Evolutionary conservation across 2,797 vertebrate species (phyloP).

Genomic region (Enteromius argenteus): DNA sequence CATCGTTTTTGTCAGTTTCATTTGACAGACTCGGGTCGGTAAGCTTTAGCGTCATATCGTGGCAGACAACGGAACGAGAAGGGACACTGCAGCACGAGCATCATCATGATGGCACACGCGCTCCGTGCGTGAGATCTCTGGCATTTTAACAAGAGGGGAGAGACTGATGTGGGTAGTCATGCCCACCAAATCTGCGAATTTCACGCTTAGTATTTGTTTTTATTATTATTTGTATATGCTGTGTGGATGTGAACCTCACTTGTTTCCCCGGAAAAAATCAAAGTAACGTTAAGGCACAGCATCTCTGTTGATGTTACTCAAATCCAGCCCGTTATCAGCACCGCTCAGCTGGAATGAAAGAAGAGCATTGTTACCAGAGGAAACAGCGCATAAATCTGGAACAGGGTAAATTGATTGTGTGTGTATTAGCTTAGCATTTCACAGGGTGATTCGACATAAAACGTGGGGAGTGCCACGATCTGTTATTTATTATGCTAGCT

Average conservation of each 20-base stretch:
- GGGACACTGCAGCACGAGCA: conserved; percentile 24
- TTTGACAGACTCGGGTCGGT: neutral
- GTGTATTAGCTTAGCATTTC: conserved; percentile 33
- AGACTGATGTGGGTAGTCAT: conserved; percentile 8
- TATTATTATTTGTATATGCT: conserved; percentile 8
- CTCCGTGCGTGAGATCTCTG: neutral
- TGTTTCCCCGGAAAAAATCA: conserved; percentile 22
- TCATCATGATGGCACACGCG: conserved; percentile 4
- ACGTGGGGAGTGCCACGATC: neutral
- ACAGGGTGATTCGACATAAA: conserved; percentile 10
- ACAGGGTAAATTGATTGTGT: conserved; percentile 24
- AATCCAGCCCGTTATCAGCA: conserved; percentile 20
- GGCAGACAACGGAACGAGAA: neutral
- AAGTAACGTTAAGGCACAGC: conserved; percentile 10
- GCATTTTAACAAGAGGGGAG: conserved; percentile 16
- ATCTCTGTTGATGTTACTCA: conserved; percentile 27
- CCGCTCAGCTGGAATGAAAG: conserved; percentile 47
- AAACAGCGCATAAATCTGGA: conserved; percentile 32
- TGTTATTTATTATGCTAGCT: neutral
- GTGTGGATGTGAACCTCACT: conserved; percentile 18
- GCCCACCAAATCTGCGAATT: neutral
- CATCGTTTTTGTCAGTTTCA: conserved; percentile 1
- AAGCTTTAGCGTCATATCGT: conserved; percentile 30
- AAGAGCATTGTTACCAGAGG: conserved; percentile 16
- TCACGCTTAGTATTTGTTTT: conserved; percentile 4